Evolutionary conservation across 2,888 invertebrate species (phyloP), one percentile per base, ranked within the genome.

Genomic region (Thyatira batis): DNA sequence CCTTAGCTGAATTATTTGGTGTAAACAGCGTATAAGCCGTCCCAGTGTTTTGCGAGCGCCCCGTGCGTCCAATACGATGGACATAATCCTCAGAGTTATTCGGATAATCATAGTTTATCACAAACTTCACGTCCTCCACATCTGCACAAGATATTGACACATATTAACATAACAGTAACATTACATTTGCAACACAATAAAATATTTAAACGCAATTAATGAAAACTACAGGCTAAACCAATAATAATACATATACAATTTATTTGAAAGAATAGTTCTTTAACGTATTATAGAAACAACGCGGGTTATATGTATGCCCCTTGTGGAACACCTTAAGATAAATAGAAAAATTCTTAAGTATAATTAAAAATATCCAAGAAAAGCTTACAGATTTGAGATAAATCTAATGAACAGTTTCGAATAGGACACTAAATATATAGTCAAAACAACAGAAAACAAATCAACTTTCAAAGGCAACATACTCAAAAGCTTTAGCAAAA

Each of bases 51-150:
- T 96, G 96, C 27, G 97, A 96, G 54, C 99, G 95, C 49, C 98
- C 99, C 28, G 99, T 99, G 67, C 99, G 95, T 27, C 99, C 99
- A 82, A 99, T 99, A 63, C 99, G 96, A 77, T 98, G 98, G 61
- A 99, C 98, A 91, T 99, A 99, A 91, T 99, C 99, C 92, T 99
- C 99, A 2, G 98, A 98, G 87, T 97, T 97, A 83, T 97, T 97
- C 54, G 99, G 99, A 90, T 98, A 99, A 92, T 99, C 99, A 93
- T 96, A 98, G 94, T 99, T 99, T 93, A 99, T 98, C 78, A 99
- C 99, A 94, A 97, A 98, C 93, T 98, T 98, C 85, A 99, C 98
- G 93, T 99, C 99, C 87, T 98, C 98, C 88, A 99, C 98, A 95
- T 99, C 99, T 99, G 94, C 67, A 69, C 65, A 63, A 58, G 65